phyloP scores from a whole-genome alignment of 2,888 invertebrate species.

The Cantharis rufa region DNA sequence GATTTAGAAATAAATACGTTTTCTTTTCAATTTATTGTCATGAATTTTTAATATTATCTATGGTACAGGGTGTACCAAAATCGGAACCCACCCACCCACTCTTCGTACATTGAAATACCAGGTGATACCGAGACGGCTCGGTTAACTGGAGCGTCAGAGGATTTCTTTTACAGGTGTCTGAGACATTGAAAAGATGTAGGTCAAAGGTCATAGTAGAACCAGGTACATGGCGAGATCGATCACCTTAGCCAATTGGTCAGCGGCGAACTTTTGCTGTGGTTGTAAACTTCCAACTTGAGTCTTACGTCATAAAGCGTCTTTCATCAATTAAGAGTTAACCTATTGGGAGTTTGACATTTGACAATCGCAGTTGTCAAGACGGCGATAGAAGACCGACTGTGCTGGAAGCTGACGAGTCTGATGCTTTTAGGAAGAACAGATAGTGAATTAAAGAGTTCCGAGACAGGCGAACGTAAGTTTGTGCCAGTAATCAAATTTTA shows the following conservation, averaged over 20 bases:
- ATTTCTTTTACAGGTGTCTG: background rate
- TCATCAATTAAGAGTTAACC: too few relatives aligned
- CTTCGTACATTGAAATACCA: background rate
- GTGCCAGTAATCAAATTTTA: too few relatives aligned
- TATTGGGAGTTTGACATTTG: too few relatives aligned
- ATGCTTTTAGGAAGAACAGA: too few relatives aligned
- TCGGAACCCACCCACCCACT: too few relatives aligned
- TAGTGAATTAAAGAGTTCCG: too few relatives aligned
- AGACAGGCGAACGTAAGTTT: too few relatives aligned
- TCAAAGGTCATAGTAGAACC: background rate
- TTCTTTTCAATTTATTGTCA: background rate
- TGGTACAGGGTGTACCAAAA: background rate
- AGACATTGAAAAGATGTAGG: background rate
- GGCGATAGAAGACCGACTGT: too few relatives aligned
- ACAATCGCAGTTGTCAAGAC: too few relatives aligned
- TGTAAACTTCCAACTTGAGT: too few relatives aligned
- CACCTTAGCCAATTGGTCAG: background rate
- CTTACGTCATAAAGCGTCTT: too few relatives aligned
- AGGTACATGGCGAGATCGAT: background rate
- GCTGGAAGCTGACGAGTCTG: too few relatives aligned
- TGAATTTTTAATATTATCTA: background rate
- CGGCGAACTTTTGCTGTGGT: background rate
- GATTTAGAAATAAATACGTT: background rate
- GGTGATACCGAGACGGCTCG: background rate
- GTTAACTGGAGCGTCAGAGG: background rate